A percentile compares a stretch with the other conserved stretches of the same genome.
Evolutionary conservation across 2,888 invertebrate species (phyloP).

Genomic region (Glaucopsyche alexis): DNA sequence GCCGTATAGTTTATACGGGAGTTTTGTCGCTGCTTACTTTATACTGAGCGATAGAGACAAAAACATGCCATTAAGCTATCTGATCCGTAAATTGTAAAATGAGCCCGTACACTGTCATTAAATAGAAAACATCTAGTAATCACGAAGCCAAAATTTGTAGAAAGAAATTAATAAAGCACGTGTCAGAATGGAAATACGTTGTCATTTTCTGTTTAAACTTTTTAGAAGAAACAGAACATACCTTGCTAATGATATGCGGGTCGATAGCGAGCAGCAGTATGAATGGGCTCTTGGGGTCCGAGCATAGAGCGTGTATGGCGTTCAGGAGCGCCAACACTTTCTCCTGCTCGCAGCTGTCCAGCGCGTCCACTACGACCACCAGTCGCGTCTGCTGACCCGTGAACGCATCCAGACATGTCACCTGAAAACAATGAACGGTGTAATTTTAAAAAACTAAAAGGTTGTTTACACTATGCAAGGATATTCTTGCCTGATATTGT

Average conservation of each 20-base stretch:
- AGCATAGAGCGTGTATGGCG: slow-evolving; percentile 96
- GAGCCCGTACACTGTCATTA: too few relatives aligned
- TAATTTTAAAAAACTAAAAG: neutral
- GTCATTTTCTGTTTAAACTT: neutral
- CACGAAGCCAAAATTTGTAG: too few relatives aligned
- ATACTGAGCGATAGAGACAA: too few relatives aligned
- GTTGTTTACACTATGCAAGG: too few relatives aligned
- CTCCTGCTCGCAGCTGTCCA: slow-evolving; percentile 99
- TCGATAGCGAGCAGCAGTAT: slow-evolving; percentile 98
- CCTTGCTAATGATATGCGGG: slow-evolving; percentile 99
- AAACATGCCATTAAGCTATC: too few relatives aligned
- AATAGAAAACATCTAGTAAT: too few relatives aligned
- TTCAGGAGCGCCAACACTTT: slow-evolving; percentile 95
- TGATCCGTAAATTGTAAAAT: too few relatives aligned
- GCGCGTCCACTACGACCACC: slow-evolving; percentile 97
- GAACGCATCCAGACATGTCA: slow-evolving; percentile 95
- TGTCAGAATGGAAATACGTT: too few relatives aligned
- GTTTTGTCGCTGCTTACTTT: too few relatives aligned
- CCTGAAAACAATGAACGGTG: slow-evolving; percentile 62
- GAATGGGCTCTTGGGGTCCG: slow-evolving; percentile 96
- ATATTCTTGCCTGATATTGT: too few relatives aligned
- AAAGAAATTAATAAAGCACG: neutral
- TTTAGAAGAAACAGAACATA: slow-evolving; percentile 48
- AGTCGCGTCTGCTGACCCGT: slow-evolving; percentile 95
- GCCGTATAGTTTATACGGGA: too few relatives aligned